phyloP scores from a whole-genome alignment of 2,888 invertebrate species.

The Lasius platythorax region DNA sequence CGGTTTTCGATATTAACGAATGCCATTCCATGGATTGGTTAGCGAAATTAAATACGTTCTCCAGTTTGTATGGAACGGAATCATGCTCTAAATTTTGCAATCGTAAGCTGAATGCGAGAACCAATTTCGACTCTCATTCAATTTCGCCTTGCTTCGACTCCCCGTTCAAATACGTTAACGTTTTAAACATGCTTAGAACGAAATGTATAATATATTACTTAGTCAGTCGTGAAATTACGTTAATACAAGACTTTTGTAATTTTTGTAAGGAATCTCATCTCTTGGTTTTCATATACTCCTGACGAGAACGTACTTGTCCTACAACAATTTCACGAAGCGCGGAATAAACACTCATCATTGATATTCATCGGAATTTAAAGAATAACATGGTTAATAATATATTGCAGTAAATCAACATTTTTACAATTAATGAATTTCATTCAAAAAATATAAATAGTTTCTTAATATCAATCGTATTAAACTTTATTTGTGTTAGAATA shows the following conservation, averaged over 20 bases:
- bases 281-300: not conserved
- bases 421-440: not conserved
- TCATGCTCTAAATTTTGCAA: conserved; percentile 47
- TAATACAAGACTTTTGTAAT: conserved; percentile 38
- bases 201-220: conserved; percentile 35
- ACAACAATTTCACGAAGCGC: not conserved
- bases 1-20: conserved; percentile 69
- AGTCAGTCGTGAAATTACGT: conserved; percentile 40
- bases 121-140: conserved; percentile 55
- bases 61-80: conserved; percentile 18
- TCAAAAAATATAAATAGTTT: not conserved
- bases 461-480: not conserved
- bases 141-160: conserved; percentile 49
- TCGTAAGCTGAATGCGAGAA: conserved; percentile 41
- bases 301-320: not conserved
- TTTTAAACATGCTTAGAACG: conserved; percentile 40
- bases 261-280: conserved; percentile 29
- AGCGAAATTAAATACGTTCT: conserved; percentile 61
- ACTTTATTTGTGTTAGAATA: not conserved
- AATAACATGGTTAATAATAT: not conserved
- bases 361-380: not conserved
- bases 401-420: not conserved
- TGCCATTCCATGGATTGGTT: conserved; percentile 44
- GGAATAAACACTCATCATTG: not conserved
- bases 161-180: conserved; percentile 48